Conservation (phyloP, 2,888 invertebrate genomes). For the Cosmia pyralina region DNA sequence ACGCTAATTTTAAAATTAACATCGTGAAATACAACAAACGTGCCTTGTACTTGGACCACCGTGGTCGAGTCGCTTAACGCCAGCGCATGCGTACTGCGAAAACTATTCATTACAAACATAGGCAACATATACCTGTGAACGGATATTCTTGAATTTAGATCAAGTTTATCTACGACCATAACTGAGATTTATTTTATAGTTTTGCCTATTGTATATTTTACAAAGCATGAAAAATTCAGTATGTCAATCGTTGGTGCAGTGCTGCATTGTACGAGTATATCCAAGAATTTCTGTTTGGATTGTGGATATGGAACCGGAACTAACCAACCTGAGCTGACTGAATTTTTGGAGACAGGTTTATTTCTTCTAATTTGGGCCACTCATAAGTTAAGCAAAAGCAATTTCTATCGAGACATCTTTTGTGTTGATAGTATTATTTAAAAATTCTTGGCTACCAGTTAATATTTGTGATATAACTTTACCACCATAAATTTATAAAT, state of each 20-base stretch:
- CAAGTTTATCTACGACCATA: constrained; percentile 43
- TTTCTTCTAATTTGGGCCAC: not conserved
- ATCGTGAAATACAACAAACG: constrained; percentile 88
- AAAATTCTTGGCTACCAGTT: not conserved
- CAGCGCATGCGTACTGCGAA: constrained; percentile 67
- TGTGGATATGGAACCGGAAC: not conserved
- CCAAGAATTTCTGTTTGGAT: not conserved
- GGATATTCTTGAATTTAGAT: constrained; percentile 63
- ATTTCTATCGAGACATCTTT: not conserved
- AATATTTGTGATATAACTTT: not conserved
- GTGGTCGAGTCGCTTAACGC: constrained; percentile 72
- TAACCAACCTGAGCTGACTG: no score
- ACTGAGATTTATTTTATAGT: constrained; percentile 37
- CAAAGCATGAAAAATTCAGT: constrained; percentile 32
- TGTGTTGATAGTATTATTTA: not conserved
- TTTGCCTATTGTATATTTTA: constrained; percentile 24
- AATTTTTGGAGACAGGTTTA: not conserved
- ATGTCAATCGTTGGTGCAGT: constrained; percentile 2
- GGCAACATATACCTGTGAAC: constrained; percentile 49
- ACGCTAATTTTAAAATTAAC: constrained; percentile 89
- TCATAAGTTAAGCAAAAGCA: not conserved
- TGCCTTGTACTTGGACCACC: constrained; percentile 85
- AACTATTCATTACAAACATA: constrained; percentile 63
- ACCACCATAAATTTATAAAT: not conserved
- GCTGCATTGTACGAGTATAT: constrained; percentile 17